Conservation (phyloP, 2,113 vertebrate genomes). For the Nothocercus nigrocapillus region DNA sequence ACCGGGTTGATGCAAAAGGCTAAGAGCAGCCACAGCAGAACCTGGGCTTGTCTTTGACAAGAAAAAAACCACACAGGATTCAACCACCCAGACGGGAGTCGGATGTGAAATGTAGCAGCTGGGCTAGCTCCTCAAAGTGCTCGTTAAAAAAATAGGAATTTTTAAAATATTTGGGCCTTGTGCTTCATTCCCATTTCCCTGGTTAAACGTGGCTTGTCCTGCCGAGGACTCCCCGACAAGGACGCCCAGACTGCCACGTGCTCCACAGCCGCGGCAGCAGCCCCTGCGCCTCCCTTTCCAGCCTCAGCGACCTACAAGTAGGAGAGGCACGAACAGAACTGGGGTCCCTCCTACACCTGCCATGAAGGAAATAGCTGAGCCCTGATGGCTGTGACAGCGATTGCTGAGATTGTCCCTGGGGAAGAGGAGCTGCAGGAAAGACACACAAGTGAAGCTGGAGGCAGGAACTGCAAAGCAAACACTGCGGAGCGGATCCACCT, state of each 20-base stretch:
- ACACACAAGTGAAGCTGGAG: neutral
- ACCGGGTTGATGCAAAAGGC: neutral
- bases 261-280: too few species aligned
- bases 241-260: rapidly evolving
- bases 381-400: neutral
- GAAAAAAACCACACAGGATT: rapidly evolving
- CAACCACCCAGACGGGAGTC: neutral
- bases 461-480: neutral
- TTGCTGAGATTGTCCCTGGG: neutral
- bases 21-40: neutral
- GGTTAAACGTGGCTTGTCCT: rapidly evolving
- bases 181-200: neutral
- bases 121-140: rapidly evolving
- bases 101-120: neutral
- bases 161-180: rapidly evolving
- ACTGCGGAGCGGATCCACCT: neutral
- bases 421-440: neutral
- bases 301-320: neutral
- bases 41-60: neutral
- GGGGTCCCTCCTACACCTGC: neutral
- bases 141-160: neutral
- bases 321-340: neutral
- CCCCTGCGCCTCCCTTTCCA: rapidly evolving
- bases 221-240: rapidly evolving
- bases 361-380: neutral